A percentile compares a stretch with the other conserved stretches of the same genome.
Conservation (phyloP, 2,888 invertebrate genomes). For the Scrobipalpa costella region DNA sequence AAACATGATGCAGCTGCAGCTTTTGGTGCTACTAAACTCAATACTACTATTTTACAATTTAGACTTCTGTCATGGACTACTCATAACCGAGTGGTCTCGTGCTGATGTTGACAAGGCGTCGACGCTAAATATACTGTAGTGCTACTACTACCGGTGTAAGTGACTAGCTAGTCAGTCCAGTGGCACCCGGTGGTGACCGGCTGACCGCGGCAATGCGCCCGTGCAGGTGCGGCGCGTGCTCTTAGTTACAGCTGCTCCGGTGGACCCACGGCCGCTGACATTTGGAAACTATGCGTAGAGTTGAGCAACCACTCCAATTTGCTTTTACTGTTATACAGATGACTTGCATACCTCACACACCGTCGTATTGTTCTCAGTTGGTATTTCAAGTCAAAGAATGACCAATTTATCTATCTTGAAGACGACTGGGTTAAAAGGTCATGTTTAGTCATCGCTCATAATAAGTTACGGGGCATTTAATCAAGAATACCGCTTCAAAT, state of each 20-base stretch:
- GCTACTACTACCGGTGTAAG: constrained; percentile 6
- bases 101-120: too few species aligned
- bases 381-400: not conserved
- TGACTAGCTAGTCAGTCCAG: constrained; percentile 1
- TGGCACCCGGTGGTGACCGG: constrained; percentile 36
- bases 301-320: constrained; percentile 12
- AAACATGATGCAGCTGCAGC: too few species aligned
- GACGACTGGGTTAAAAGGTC: not conserved
- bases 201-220: constrained; percentile 39
- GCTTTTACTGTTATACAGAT: constrained; percentile 10
- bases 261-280: constrained; percentile 33
- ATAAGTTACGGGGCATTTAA: not conserved
- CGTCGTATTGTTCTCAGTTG: not conserved
- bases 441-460: constrained; percentile 1
- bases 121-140: not conserved
- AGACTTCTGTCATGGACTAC: too few species aligned
- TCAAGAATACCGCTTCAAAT: not conserved
- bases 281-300: constrained; percentile 41
- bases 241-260: constrained; percentile 37
- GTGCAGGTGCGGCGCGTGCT: constrained; percentile 51
- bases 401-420: not conserved
- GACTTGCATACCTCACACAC: not conserved
- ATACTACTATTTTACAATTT: not conserved
- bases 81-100: too few species aligned
- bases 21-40: not conserved